These are phyloP conservation scores for Eupithecia insigniata DNA, from an alignment of 2,888 invertebrate species.

Conservation along the genomic window DNA sequence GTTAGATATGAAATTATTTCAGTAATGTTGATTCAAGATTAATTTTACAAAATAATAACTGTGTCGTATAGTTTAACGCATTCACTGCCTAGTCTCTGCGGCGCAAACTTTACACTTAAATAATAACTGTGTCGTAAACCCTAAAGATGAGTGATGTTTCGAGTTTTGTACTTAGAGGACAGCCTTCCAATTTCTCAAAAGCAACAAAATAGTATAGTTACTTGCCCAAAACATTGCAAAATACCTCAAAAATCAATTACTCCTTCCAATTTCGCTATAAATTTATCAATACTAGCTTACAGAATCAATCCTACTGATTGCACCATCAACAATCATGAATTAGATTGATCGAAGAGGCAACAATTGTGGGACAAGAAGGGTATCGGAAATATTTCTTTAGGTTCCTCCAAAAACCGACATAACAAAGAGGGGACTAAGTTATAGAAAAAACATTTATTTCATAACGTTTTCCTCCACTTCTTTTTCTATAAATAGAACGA, in stretches of 20 bases:
- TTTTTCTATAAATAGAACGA: too few relatives aligned
- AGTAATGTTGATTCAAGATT: background rate
- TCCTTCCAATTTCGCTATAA: background rate
- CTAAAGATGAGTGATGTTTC: background rate
- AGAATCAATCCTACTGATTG: constrained; percentile 8
- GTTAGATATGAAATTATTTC: too few relatives aligned
- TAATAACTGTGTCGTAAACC: background rate
- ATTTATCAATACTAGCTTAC: background rate
- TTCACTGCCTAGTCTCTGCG: too few relatives aligned
- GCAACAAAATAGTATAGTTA: background rate
- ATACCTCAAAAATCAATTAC: background rate
- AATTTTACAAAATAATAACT: background rate
- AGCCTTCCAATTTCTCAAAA: background rate
- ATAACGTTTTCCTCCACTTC: too few relatives aligned
- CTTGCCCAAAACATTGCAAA: background rate
- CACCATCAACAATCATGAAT: background rate
- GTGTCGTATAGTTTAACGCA: too few relatives aligned
- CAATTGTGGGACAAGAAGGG: background rate
- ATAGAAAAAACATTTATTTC: too few relatives aligned
- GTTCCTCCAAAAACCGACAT: background rate
- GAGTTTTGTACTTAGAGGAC: background rate
- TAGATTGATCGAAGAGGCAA: constrained; percentile 1
- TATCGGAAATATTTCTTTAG: background rate
- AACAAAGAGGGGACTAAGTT: background rate
- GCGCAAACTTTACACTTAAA: too few relatives aligned